Conservation (phyloP, 2,113 vertebrate genomes). For the Ceyx melanurus region DNA sequence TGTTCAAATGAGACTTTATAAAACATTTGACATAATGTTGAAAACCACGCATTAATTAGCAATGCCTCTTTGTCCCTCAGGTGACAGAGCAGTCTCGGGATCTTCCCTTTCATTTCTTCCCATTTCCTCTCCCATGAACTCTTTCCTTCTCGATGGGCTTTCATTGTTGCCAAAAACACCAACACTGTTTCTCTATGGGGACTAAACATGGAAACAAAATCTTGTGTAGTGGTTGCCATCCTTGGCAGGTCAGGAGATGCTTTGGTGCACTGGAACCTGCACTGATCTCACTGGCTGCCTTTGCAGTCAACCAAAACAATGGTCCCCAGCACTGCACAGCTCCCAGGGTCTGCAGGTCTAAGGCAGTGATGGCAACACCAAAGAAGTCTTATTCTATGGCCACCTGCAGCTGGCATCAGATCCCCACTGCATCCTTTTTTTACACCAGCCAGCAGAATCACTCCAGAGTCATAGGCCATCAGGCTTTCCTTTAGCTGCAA, state of each 20-base stretch:
- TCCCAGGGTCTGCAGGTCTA: neutral
- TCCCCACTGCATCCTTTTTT: neutral
- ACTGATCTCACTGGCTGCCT: neutral
- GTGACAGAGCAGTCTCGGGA: neutral
- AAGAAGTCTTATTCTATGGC: neutral
- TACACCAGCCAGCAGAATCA: neutral
- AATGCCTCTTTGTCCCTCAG: neutral
- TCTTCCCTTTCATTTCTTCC: neutral
- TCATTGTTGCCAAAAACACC: neutral
- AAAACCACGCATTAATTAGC: neutral
- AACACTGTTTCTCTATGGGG: neutral
- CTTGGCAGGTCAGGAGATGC: neutral
- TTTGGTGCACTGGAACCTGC: neutral
- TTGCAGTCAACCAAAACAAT: neutral
- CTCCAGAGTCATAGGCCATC: neutral
- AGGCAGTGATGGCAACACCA: neutral
- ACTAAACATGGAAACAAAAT: neutral
- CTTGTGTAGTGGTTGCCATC: neutral
- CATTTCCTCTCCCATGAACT: neutral
- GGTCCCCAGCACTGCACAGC: neutral
- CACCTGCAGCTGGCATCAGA: neutral
- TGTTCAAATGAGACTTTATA: constrained; percentile 7
- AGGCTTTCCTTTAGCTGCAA: neutral
- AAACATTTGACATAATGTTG: neutral
- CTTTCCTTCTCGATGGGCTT: neutral